Conservation (phyloP, 1,140 invertebrate genomes). For the Kradibia gibbosae region DNA sequence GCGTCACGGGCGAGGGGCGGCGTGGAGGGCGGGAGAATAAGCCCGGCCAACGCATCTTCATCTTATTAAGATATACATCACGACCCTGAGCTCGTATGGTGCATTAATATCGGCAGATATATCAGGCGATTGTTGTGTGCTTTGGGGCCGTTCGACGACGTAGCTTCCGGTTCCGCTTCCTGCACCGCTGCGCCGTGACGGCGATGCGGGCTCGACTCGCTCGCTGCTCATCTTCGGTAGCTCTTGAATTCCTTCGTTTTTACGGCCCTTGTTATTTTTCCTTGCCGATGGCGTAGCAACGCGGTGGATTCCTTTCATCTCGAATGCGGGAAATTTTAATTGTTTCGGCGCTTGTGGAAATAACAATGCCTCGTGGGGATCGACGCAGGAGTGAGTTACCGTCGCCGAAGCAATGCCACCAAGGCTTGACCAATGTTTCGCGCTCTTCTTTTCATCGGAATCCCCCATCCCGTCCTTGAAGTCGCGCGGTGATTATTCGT, state of each 20-base stretch:
- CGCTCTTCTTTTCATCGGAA: too few species aligned
- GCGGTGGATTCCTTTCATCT: neutral
- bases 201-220: neutral
- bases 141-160: neutral
- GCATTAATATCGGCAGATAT: conserved; percentile 3
- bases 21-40: neutral
- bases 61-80: neutral
- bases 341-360: neutral
- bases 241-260: conserved; percentile 36
- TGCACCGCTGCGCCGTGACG: conserved; percentile 29
- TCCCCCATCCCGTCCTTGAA: neutral
- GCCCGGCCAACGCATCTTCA: neutral
- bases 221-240: conserved; percentile 21
- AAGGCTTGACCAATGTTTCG: too few species aligned
- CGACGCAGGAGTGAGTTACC: too few species aligned
- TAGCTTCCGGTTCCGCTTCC: conserved; percentile 49
- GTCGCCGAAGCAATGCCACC: too few species aligned
- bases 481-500: neutral
- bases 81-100: neutral
- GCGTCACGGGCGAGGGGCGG: too few species aligned
- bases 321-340: neutral
- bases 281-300: neutral
- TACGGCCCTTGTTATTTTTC: conserved; percentile 38
- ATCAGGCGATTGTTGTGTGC: neutral
- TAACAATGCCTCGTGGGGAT: too few species aligned